These are phyloP conservation scores for Glyphotaelius pellucidus DNA, from an alignment of 2,888 invertebrate genomes.

Conservation along the genomic window DNA sequence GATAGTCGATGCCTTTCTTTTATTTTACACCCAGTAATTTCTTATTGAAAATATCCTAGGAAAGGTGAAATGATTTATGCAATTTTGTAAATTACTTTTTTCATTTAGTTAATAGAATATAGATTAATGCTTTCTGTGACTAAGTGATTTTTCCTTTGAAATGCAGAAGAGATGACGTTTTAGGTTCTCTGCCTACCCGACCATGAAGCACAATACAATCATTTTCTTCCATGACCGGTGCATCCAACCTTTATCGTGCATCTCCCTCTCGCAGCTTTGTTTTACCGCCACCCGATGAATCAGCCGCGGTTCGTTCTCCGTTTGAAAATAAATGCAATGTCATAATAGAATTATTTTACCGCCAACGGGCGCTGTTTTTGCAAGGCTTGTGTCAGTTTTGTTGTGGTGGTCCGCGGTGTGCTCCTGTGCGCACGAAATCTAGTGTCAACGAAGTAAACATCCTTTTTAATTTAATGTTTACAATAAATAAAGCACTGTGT, in stretches of 20 bases:
- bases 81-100: background rate
- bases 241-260: background rate
- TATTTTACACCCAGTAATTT: too few relatives aligned
- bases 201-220: background rate
- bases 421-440: background rate
- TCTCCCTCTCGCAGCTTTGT: slow-evolving; percentile 44
- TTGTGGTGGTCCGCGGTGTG: background rate
- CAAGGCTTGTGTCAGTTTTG: slow-evolving; percentile 32
- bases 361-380: slow-evolving; percentile 8
- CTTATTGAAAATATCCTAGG: too few relatives aligned
- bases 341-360: slow-evolving; percentile 41
- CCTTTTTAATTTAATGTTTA: background rate
- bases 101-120: background rate
- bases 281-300: slow-evolving; percentile 37
- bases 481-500: background rate
- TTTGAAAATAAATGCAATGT: slow-evolving; percentile 48
- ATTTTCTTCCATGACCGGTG: slow-evolving; percentile 22
- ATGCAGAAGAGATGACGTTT: background rate
- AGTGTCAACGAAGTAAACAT: background rate
- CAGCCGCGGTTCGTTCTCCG: slow-evolving; percentile 35
- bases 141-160: background rate
- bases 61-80: too few relatives aligned
- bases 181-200: background rate
- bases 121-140: too few relatives aligned
- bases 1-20: too few relatives aligned